Evolutionary conservation across 2,113 vertebrate species (phyloP).

Genomic region (Corydoras sp.): DNA sequence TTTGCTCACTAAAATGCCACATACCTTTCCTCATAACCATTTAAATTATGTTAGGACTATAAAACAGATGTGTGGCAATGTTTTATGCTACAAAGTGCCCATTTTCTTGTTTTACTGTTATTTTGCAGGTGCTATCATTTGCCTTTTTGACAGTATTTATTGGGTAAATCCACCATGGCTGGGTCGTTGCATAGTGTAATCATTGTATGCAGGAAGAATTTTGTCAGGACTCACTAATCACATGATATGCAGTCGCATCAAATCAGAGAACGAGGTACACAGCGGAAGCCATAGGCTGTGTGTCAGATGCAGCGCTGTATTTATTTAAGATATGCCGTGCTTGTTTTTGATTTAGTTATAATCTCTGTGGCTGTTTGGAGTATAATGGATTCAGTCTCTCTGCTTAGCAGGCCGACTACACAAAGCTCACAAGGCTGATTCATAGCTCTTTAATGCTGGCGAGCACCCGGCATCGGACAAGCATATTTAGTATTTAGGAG

Average conservation of each 20-base stretch:
- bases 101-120: no score
- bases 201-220: neutral
- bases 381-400: slow-evolving; percentile 26
- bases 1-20: no score
- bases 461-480: slow-evolving; percentile 18
- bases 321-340: slow-evolving; percentile 22
- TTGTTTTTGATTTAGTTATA: neutral
- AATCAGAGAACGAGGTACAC: slow-evolving; percentile 3
- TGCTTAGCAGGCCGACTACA: slow-evolving; percentile 34
- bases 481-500: slow-evolving; percentile 25
- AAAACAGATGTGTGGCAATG: no score
- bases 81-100: no score
- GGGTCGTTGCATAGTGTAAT: neutral
- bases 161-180: no score
- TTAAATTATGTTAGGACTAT: no score
- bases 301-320: slow-evolving; percentile 10
- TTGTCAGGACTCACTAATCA: neutral
- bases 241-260: slow-evolving; percentile 2
- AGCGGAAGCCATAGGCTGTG: neutral
- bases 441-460: slow-evolving; percentile 32
- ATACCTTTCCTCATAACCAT: no score
- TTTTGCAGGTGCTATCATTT: no score
- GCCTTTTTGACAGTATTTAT: no score
- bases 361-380: neutral
- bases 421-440: slow-evolving; percentile 29